These are phyloP conservation scores for Neolamprologus multifasciatus DNA, from an alignment of 2,797 vertebrate species.

Conservation along the genomic window DNA sequence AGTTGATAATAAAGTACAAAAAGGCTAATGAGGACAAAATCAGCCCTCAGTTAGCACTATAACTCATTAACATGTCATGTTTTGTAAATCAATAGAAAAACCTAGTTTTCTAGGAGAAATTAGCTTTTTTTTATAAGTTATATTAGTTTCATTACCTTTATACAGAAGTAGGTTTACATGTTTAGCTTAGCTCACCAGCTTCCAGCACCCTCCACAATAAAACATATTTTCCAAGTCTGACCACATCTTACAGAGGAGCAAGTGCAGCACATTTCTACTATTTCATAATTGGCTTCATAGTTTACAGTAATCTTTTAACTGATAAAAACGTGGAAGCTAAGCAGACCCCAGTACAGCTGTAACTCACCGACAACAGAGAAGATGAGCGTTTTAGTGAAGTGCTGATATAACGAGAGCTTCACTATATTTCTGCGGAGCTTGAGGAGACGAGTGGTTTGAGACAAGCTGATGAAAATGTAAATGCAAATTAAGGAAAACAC, in stretches of 20 bases:
- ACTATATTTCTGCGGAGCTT: slow-evolving; percentile 92
- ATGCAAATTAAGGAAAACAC: slow-evolving; percentile 73
- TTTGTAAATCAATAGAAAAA: neutral
- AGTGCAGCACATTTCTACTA: neutral
- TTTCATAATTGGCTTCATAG: neutral
- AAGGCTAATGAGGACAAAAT: neutral
- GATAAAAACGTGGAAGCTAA: neutral
- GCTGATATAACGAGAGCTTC: slow-evolving; percentile 90
- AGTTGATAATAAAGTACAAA: neutral
- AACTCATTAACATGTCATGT: neutral
- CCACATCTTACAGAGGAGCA: neutral
- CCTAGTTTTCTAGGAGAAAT: neutral
- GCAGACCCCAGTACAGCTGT: neutral
- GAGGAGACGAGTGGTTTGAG: slow-evolving; percentile 91
- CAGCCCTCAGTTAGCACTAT: neutral
- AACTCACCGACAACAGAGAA: slow-evolving; percentile 90
- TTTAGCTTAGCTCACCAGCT: neutral
- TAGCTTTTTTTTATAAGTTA: neutral
- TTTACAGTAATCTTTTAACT: neutral
- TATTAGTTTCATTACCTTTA: neutral
- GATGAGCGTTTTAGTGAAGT: slow-evolving; percentile 96
- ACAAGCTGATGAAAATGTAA: slow-evolving; percentile 96
- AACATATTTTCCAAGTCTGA: neutral
- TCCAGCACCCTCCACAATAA: neutral
- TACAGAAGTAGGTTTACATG: neutral